Evolutionary conservation across 2,888 invertebrate species (phyloP), one percentile per base, ranked within the genome.

Genomic region (Tupiocoris notatus): DNA sequence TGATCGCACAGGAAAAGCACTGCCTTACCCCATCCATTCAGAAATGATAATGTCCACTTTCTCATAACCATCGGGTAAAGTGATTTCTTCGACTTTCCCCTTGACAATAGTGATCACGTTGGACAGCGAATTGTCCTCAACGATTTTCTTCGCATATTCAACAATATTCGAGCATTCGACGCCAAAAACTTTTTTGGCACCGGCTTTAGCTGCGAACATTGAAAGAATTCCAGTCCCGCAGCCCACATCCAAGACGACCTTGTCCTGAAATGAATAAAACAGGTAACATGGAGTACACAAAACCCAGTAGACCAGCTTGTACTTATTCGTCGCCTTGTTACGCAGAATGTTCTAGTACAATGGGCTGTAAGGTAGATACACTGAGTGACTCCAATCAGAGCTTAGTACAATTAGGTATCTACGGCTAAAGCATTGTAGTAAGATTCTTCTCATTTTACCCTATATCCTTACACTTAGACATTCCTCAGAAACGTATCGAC

Each of bases 191-290:
- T 90, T 90, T 2, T 93, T 88, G 0, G 99, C 99, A 9, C 99
- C 99, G 1, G 99, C 97, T 85, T 96, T 98, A 0, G 99, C 99
- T 24, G 98, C 98, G 86, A 99, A 99, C 98, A 99, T 99, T 39
- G 97, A 97, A 68, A 99, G 87, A 82, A 99, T 99, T 59, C 98
- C 99, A 0, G 99, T 99, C 9, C 99, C 99, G 83, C 98, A 98
- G 9, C 99, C 99, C 80, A 99, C 96, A 84, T 99, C 99, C 81
- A 99, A 87, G 12, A 99, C 99, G 21, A 90, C 88, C 85, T 91
- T 89, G 82, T 85, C 89, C 87, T 88, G 84, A 59, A 83, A n/a
- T 39, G 12, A 12, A 39, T 39, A 39, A 39, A 39, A n/a, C n/a
- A n/a, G n/a, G n/a, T n/a, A n/a, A n/a, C n/a, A n/a, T n/a, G n/a